Percentiles rank a stretch among this genome's conserved stretches.
Evolutionary conservation across 2,113 vertebrate genomes (phyloP).

Genomic region (Rostratula benghalensis): DNA sequence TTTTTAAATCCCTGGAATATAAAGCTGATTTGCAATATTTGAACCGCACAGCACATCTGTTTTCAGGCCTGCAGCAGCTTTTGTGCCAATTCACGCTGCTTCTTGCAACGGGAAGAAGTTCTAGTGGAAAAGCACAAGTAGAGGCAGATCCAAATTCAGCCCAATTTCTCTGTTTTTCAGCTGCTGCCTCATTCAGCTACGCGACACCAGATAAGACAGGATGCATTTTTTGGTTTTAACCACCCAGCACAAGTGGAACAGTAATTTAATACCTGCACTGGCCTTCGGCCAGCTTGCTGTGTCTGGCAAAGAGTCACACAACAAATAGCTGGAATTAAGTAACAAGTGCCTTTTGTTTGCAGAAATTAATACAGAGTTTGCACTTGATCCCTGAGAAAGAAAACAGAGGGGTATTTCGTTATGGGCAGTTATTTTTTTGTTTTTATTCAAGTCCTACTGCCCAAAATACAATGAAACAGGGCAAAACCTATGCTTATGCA

Average conservation of each 20-base stretch:
- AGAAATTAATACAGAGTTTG: neutral
- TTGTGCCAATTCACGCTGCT: neutral
- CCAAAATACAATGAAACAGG: neutral
- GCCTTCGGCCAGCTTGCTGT: neutral
- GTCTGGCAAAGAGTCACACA: neutral
- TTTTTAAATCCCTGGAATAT: neutral
- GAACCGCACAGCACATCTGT: neutral
- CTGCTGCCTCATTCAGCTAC: neutral
- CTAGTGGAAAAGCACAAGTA: neutral
- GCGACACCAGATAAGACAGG: neutral
- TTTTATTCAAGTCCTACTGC: neutral
- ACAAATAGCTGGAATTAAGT: neutral
- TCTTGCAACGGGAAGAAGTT: neutral
- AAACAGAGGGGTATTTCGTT: neutral
- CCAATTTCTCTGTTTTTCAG: neutral
- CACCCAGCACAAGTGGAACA: neutral
- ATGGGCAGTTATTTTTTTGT: neutral
- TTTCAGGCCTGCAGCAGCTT: neutral
- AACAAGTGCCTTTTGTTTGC: slow-evolving; percentile 25
- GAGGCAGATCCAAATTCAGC: neutral
- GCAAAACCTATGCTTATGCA: neutral
- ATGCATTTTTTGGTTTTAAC: neutral
- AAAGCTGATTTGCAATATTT: neutral
- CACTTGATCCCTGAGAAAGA: neutral
- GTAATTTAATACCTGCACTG: neutral